Conservation (phyloP, 35 echinoderm and acorn worm species). For the Apostichopus californicus region DNA sequence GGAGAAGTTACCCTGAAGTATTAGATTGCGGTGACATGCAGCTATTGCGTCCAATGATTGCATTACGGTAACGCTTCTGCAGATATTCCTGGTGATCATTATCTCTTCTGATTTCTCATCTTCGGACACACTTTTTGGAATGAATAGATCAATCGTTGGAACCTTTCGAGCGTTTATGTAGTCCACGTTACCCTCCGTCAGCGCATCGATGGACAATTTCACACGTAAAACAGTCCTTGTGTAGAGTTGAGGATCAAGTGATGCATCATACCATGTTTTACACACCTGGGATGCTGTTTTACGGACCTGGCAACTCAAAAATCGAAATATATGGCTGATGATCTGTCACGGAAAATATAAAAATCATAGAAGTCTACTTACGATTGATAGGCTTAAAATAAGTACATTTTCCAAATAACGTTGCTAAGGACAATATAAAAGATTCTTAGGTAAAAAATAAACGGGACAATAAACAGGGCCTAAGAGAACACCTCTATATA, state of each 20-base stretch:
- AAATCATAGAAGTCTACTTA: no score
- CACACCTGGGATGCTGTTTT: neutral
- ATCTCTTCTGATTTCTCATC: neutral
- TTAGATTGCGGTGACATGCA: neutral
- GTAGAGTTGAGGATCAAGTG: neutral
- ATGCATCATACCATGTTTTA: neutral
- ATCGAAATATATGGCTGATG: neutral
- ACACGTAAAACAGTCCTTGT: neutral
- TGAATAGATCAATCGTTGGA: neutral
- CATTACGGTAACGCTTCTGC: neutral
- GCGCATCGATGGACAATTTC: neutral
- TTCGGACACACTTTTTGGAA: neutral
- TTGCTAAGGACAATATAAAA: no score
- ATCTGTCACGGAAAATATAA: neutral
- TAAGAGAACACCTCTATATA: no score
- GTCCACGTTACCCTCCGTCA: neutral
- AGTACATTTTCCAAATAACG: no score
- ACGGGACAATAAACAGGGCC: no score
- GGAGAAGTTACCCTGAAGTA: neutral
- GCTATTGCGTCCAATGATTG: neutral
- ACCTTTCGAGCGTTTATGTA: neutral
- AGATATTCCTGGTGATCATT: neutral
- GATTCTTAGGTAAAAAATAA: no score
- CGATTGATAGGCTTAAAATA: no score
- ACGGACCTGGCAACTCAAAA: conserved; percentile 1